Evolutionary conservation across 2,113 vertebrate genomes (phyloP).

Genomic region (Aldabrachelys gigantea): DNA sequence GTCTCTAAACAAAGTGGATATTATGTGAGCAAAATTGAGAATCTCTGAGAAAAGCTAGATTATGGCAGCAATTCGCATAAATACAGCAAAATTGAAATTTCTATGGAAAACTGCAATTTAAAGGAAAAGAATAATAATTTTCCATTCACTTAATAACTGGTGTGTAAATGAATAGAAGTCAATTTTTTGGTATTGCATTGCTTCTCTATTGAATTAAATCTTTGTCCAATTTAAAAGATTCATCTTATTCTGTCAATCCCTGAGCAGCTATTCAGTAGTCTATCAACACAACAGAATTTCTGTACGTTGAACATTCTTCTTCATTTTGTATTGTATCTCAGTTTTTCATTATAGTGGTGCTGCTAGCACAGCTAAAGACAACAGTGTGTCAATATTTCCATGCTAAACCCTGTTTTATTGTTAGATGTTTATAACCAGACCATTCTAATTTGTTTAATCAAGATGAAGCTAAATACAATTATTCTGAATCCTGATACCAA

Average conservation of each 20-base stretch:
- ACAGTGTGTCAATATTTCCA: constrained; percentile 48
- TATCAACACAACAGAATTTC: constrained; percentile 47
- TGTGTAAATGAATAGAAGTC: constrained; percentile 65
- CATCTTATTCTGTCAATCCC: constrained; percentile 69
- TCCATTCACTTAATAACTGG: constrained; percentile 62
- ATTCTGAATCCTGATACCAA: constrained; percentile 21
- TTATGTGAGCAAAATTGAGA: constrained; percentile 24
- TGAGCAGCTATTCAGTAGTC: constrained; percentile 62
- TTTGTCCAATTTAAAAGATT: constrained; percentile 71
- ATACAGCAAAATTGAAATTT: constrained; percentile 41
- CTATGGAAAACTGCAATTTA: constrained; percentile 26
- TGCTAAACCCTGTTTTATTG: constrained; percentile 49
- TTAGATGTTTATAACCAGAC: constrained; percentile 49
- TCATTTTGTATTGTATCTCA: constrained; percentile 49
- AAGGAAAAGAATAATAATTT: constrained; percentile 59
- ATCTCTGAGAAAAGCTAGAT: constrained; percentile 54
- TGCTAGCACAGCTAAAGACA: constrained; percentile 51
- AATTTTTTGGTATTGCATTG: constrained; percentile 71
- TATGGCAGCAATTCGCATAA: constrained; percentile 44
- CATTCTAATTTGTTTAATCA: constrained; percentile 60
- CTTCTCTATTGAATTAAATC: constrained; percentile 73
- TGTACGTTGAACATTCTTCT: constrained; percentile 43
- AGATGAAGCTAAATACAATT: constrained; percentile 52
- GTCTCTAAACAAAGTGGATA: constrained; percentile 22
- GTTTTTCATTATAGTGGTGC: constrained; percentile 39